Percentiles rank a stretch among this genome's conserved stretches.
Conservation (phyloP, 2,888 invertebrate genomes). For the Pterostichus niger region DNA sequence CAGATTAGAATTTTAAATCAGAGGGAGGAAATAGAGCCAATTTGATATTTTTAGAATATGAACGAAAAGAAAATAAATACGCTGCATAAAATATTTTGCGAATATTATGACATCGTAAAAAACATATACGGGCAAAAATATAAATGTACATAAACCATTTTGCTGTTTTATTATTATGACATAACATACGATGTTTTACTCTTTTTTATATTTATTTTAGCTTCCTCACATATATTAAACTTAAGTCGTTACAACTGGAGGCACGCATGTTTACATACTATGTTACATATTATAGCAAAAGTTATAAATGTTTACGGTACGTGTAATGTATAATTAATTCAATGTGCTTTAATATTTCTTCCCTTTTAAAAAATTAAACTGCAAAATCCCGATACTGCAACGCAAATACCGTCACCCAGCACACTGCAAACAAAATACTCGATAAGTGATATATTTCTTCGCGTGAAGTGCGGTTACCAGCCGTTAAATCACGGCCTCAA, state of each 20-base stretch:
- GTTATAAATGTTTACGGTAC: too few relatives aligned
- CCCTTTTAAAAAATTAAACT: too few relatives aligned
- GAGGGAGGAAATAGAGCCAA: conserved; percentile 24
- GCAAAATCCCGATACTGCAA: too few relatives aligned
- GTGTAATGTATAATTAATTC: too few relatives aligned
- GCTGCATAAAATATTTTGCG: conserved; percentile 29
- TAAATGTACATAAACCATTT: conserved; percentile 36
- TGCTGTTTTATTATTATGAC: conserved; percentile 31
- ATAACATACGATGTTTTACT: conserved; percentile 28
- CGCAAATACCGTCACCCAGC: too few relatives aligned
- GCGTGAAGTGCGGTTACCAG: too few relatives aligned
- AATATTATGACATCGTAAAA: conserved; percentile 40
- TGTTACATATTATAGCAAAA: too few relatives aligned
- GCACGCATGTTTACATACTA: too few relatives aligned
- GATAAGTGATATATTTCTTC: too few relatives aligned
- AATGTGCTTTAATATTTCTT: too few relatives aligned
- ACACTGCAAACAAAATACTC: too few relatives aligned
- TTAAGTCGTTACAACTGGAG: background rate
- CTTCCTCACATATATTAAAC: conserved; percentile 17
- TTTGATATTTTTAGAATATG: conserved; percentile 26
- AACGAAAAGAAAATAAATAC: conserved; percentile 35
- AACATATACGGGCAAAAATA: conserved; percentile 19
- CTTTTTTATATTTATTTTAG: conserved; percentile 12
- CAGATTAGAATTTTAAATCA: conserved; percentile 38
- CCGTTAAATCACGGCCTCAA: too few relatives aligned